Evolutionary conservation across 2,888 invertebrate species (phyloP), one percentile per base, ranked within the genome.

Genomic region (Eupsilia transversa): DNA sequence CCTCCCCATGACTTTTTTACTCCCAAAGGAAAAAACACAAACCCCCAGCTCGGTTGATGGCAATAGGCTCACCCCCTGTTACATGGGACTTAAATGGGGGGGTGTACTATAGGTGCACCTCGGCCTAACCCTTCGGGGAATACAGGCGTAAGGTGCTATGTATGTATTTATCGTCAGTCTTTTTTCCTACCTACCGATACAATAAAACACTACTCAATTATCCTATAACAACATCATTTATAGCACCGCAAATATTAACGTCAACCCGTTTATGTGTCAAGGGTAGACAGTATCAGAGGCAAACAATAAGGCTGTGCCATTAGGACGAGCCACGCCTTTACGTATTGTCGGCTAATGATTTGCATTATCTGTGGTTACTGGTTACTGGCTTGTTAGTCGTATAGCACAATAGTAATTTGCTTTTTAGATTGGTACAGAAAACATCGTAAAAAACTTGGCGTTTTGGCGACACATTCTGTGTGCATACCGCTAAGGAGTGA

Each of bases 251-350:
- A 85, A 81, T 81, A 85, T 74, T 66, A 81, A 57, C 74, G 66
- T 68, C 82, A 74, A 73, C 54, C 74, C 66, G 71, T 74, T 86
- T 86, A 77, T 80, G 52, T 88, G 86, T 86, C 86, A 86, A 86
- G 86, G 88, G 78, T 84, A 80, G 80, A 80, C 86, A 63, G 78
- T 72, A 81, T 86, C 84, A 27, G 67, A 60, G 64, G 76, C 65
- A 74, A 70, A 86, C 86, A 86, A 86, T 86, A 77, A 83, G 56
- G 69, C 27, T 72, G 52, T 49, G 57, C 66, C 59, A 84, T 86
- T 87, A 87, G 64, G 35, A 52, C 66, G 59, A 35, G 82, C 14
- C 86, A 84, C 86, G 74, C 86, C 88, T 84, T 73, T 65, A 35
- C n/a, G 76, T 78, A 81, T 83, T 86, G 76, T 86, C 77, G 68